Evolutionary conservation across 2,113 vertebrate genomes (phyloP), one percentile per base, ranked within the genome.

Genomic region (Orientallactaga bullata): DNA sequence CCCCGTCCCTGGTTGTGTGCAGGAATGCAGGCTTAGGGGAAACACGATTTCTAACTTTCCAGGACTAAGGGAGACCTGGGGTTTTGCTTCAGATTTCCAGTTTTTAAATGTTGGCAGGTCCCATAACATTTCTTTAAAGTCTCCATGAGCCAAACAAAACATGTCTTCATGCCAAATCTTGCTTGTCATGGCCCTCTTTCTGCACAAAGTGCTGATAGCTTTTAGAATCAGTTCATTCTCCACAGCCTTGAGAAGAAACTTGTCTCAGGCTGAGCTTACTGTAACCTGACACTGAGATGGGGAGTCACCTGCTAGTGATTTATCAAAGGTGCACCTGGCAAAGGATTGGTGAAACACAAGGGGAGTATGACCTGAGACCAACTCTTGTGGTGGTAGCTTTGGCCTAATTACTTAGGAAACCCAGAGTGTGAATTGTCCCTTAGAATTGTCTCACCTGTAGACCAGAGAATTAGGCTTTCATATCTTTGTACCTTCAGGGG

Each of bases 21-120:
- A 58, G 47, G 37, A 79, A 30, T 12, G 20, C 5, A 51, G 68
- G 30, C 55, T 89, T 20, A 32, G 3, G 68, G 24, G 7, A 15
- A 60, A 60, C 24, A 28, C 51, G 42, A 74, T 26, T 63, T 76
- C 26, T 28, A 79, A 42, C 47, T 77, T 95, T 86, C 66, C 30
- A 94, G 82, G n/a, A 71, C 11, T 20, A 90, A 39, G 39, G 35
- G 16, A 95, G 35, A 76, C 47, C 73, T 85, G 69, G 42, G 47
- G 6, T 93, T 92, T 79, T 93, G 23, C 85, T 72, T 95, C 35
- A 82, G 80, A 69, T 69, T 58, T 23, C 80, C 71, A 85, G 89
- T 85, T 96, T 96, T 72, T 73, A 77, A 92, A 37, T 24, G 37
- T 85, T 96, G 91, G 91, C 84, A 91, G 60, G 24, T 24, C 72